Conservation (phyloP, 1,140 invertebrate genomes). For the Ips nitidus region DNA sequence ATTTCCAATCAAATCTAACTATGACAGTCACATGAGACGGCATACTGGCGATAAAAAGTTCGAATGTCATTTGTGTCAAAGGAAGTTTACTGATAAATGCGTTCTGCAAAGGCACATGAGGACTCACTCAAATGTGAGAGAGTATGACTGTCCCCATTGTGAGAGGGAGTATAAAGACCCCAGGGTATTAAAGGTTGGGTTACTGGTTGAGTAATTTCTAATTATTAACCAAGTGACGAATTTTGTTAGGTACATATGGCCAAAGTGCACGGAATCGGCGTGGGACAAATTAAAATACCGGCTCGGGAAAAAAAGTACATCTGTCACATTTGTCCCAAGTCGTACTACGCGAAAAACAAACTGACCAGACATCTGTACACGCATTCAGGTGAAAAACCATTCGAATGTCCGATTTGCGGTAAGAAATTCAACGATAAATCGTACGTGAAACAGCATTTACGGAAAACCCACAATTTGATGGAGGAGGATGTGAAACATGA, state of each 20-base stretch:
- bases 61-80: slow-evolving; percentile 70
- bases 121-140: slow-evolving; percentile 42
- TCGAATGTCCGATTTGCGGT: slow-evolving; percentile 63
- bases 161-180: slow-evolving; percentile 42
- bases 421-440: slow-evolving; percentile 54
- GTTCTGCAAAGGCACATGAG: slow-evolving; percentile 45
- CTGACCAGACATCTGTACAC: slow-evolving; percentile 65
- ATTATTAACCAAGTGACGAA: neutral
- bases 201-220: slow-evolving; percentile 4
- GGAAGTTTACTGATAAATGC: slow-evolving; percentile 60
- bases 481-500: neutral
- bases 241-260: slow-evolving; percentile 31
- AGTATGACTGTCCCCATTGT: slow-evolving; percentile 39
- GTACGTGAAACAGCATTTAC: slow-evolving; percentile 44
- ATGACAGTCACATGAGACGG: slow-evolving; percentile 42
- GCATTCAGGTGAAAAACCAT: slow-evolving; percentile 72
- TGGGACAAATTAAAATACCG: slow-evolving; percentile 41
- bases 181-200: slow-evolving; percentile 40
- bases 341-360: slow-evolving; percentile 60
- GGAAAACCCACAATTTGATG: slow-evolving; percentile 38
- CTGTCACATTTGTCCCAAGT: slow-evolving; percentile 51
- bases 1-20: slow-evolving; percentile 44
- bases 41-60: slow-evolving; percentile 63
- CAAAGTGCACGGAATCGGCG: slow-evolving; percentile 33
- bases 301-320: slow-evolving; percentile 40